Conservation (phyloP, 2,113 vertebrate species). For the Protobothrops mucrosquamatus region DNA sequence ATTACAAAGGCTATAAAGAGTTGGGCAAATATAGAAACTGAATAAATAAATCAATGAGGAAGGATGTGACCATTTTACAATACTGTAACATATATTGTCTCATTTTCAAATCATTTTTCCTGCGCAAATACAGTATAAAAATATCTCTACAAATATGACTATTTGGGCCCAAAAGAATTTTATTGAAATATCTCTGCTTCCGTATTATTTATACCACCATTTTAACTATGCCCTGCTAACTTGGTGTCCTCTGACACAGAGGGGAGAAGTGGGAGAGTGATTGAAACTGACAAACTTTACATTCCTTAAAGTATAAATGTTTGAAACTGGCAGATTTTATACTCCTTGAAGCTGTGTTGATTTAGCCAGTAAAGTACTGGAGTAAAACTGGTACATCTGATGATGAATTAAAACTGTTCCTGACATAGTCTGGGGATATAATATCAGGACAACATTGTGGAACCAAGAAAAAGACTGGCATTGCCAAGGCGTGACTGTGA, state of each 20-base stretch:
- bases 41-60: not conserved
- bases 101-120: not conserved
- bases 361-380: not conserved
- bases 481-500: not conserved
- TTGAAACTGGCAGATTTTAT: not conserved
- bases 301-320: not conserved
- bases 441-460: not conserved
- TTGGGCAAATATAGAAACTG: not conserved
- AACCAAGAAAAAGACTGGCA: not conserved
- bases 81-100: not conserved
- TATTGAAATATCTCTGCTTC: not conserved
- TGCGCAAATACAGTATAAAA: not conserved
- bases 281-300: not conserved
- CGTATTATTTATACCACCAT: not conserved
- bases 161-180: not conserved
- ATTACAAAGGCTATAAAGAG: not conserved
- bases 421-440: not conserved
- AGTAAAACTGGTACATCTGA: not conserved
- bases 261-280: not conserved
- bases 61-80: not conserved
- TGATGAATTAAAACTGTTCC: not conserved
- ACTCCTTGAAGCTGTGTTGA: not conserved
- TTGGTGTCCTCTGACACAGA: not conserved
- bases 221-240: not conserved
- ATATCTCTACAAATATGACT: not conserved